Evolutionary conservation across 2,888 invertebrate species (phyloP).

Genomic region (Drosophila algonquin): DNA sequence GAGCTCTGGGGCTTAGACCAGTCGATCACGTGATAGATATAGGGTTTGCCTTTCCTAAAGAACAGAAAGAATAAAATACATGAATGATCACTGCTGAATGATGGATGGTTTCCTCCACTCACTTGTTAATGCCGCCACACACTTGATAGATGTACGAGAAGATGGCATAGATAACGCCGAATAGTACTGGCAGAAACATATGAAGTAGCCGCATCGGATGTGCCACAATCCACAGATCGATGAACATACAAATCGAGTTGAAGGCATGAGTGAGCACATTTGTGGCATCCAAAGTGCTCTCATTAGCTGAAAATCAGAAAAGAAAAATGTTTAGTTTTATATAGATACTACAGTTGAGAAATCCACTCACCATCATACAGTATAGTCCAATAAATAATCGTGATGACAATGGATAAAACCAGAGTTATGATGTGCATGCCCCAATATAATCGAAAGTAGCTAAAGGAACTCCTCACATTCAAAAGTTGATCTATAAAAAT

Average conservation of each 20-base stretch:
- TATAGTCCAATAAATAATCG: constrained; percentile 89
- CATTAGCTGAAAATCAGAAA: constrained; percentile 81
- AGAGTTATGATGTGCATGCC: constrained; percentile 88
- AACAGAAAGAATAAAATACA: constrained; percentile 14
- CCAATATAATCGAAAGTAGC: constrained; percentile 87
- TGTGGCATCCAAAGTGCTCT: constrained; percentile 83
- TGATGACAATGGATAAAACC: constrained; percentile 88
- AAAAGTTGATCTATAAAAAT: constrained; percentile 77
- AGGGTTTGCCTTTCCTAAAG: constrained; percentile 86
- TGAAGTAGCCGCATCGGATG: constrained; percentile 89
- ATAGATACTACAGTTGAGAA: too few species aligned
- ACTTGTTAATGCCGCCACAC: constrained; percentile 87
- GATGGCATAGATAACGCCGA: constrained; percentile 85
- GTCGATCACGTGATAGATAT: constrained; percentile 90
- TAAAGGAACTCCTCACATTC: constrained; percentile 78
- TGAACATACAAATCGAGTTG: constrained; percentile 90
- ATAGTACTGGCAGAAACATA: constrained; percentile 86
- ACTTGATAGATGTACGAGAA: constrained; percentile 87
- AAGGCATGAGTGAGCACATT: constrained; percentile 90
- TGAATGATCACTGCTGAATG: not conserved
- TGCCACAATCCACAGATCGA: constrained; percentile 89
- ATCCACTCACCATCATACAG: constrained; percentile 77
- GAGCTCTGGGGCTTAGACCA: constrained; percentile 88
- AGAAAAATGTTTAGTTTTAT: not conserved
- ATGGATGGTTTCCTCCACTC: constrained; percentile 48